Evolutionary conservation across 2,797 vertebrate species (phyloP).

Genomic region (Neoniphon sammara): DNA sequence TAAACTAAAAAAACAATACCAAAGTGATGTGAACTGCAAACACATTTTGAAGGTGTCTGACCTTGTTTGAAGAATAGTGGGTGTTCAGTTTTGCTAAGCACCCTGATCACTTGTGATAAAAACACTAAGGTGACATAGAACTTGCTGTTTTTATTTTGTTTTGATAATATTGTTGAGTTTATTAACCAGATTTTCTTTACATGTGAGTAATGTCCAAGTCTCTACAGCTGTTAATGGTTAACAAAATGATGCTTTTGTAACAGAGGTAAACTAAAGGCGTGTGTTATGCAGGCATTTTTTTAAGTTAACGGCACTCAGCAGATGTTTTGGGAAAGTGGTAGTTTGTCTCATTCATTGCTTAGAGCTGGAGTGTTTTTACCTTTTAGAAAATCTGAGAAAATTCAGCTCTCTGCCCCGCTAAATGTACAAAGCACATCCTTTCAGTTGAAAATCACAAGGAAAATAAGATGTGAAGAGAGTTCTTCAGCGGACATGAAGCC

Average conservation of each 20-base stretch:
- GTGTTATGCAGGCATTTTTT: not conserved
- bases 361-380: too few species aligned
- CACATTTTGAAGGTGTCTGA: constrained; percentile 13
- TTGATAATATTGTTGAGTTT: constrained; percentile 19
- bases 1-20: not conserved
- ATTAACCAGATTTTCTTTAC: constrained; percentile 25
- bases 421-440: too few species aligned
- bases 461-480: too few species aligned
- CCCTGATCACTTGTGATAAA: not conserved
- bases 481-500: too few species aligned
- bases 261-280: not conserved
- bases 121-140: too few species aligned
- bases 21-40: not conserved
- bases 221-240: constrained; percentile 19
- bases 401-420: too few species aligned
- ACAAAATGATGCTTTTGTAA: not conserved
- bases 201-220: not conserved
- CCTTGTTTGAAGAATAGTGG: constrained; percentile 9
- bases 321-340: not conserved
- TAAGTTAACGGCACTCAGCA: constrained; percentile 2
- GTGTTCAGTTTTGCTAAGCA: not conserved
- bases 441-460: not conserved
- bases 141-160: too few species aligned
- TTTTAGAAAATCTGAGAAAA: not conserved
- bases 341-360: not conserved